Base-by-base conservation (phyloP, 1,140 invertebrate species). In the Varroa destructor region DNA sequence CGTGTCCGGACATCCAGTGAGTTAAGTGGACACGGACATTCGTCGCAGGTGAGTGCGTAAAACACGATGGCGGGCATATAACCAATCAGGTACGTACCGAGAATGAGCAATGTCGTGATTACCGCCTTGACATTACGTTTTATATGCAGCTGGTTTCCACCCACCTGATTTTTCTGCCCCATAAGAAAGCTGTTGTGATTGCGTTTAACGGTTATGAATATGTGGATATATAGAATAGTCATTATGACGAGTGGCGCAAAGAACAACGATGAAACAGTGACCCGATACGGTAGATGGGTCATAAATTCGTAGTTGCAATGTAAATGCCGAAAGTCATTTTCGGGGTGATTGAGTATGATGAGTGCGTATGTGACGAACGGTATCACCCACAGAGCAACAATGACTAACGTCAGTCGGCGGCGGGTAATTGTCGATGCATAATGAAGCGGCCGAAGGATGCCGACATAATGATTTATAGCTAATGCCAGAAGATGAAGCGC, bases 391-490 rank as follows among this genome's bases (percentile, higher is more conserved):
- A 86, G 77, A 6, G 81, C 58, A 8, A 81, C 75, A 12, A 83
- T 81, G n/a, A 81, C 76, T 12, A 80, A 73, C 42, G 77, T 79
- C 0, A 81, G 80, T 36, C 78, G 80, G 51, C 79, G 76, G 51
- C 80, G 79, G 1, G 76, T 77, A 0, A 77, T 74, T 1, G 72
- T 74, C 0, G 74, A 74, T 4, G 74, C 72, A 75, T 86, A 86
- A 71, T 86, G 85, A 2, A 87, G 79, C 0, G 85, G 85, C 72
- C 81, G 80, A 1, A 84, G 75, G 56, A 84, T 84, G n/a, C 85
- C 85, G n/a, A 86, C 78, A 77, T 85, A 87, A 75, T 88, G 87
- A 77, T 87, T 87, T 25, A 86, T 76, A 10, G 86, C 85, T 56
- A 88, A 80, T 1, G 83, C 83, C 14, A 86, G 75, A 5, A 88